Base-by-base conservation (phyloP, 2,113 vertebrate species). In the Petrocephalus microphthalmus region DNA sequence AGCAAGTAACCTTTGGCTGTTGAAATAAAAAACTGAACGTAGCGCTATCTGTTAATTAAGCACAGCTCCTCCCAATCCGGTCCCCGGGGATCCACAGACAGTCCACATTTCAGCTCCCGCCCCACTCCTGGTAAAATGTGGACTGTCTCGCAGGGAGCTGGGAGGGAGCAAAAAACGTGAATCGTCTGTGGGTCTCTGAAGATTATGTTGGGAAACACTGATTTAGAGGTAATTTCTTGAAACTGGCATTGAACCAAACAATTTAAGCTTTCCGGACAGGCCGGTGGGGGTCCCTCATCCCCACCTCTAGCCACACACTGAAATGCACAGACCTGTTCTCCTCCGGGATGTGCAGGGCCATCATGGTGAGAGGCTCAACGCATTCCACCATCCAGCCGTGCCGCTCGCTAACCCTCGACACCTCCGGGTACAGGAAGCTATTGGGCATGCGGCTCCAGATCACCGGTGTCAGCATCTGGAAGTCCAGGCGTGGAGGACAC, bases 361-460 rank as follows among this genome's bases (percentile, higher is more conserved):
- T 99, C 98, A 99, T 99, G 92, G 94, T 95, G 78, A 98, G 96
- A 0, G 97, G 97, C 29, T 98, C 95, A 0, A 89, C 89, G 84
- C 98, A 99, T 92, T 97, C 96, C 56, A 98, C 96, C 74, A 94
- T 94, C 98, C 98, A 99, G 91, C 98, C 98, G 0, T 96, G 93
- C 0, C 97, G 93, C 90, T 99, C 98, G 1, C 95, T 95, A 0
- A 97, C 92, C 0, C 93, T 96, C 1, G 92, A 90, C 0, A 95
- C 95, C 37, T 97, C 96, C 5, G 96, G 95, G 6, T 90, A 92
- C 89, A 98, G 93, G 92, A 97, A 97, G 90, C 96, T 93, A 88
- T 97, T 97, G 89, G 98, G 98, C 97, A 99, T 96, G 0, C 98
- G 96, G 91, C 97, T 99, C 98, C 98, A 99, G 49, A 97, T 97